Evolutionary conservation across 2,113 vertebrate genomes (phyloP), one percentile per base, ranked within the genome.

Genomic region (Setophaga petechia): DNA sequence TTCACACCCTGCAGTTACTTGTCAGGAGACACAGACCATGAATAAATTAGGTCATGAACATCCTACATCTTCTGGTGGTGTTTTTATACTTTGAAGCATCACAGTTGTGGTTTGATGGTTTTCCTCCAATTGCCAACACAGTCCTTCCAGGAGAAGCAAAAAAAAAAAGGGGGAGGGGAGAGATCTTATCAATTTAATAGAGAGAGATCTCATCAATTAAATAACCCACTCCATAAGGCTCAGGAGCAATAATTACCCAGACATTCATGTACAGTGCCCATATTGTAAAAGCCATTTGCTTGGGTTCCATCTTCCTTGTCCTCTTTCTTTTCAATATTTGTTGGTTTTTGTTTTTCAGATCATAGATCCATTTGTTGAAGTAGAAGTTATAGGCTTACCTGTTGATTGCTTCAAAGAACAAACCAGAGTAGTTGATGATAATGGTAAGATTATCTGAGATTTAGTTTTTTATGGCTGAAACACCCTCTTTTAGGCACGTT

Each of bases 351-450:
- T 62, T 82, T 96, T 96, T 83, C 97, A 99, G 99, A 99, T 99
- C 93, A 99, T 99, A 30, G 99, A 99, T 94, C 99, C 99, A 4
- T 99, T 99, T 33, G 99, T 99, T 97, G 99, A 99, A 97, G 99
- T 99, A 93, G 99, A 99, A 97, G 95, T 99, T 86, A 99, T 99
- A 12, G 99, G 99, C 51, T 97, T 99, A 41, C 98, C 99, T 0
- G 98, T 99, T 54, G 99, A 99, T 96, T 99, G 99, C 97, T 98
- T 97, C 97, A 99, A 99, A 97, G 99, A 99, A 92, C 99, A 99
- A 98, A 99, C 99, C 17, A 98, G 99, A 69, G 99, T 99, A 69
- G 99, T 99, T 84, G 99, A 99, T 33, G 99, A 99, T 92, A 99
- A 99, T 0, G 99, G 99, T 99, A 97, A 97, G 98, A 54, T 68